These are phyloP conservation scores for Lycaon pictus DNA, from an alignment of 2,113 vertebrate genomes.

Conservation along the genomic window DNA sequence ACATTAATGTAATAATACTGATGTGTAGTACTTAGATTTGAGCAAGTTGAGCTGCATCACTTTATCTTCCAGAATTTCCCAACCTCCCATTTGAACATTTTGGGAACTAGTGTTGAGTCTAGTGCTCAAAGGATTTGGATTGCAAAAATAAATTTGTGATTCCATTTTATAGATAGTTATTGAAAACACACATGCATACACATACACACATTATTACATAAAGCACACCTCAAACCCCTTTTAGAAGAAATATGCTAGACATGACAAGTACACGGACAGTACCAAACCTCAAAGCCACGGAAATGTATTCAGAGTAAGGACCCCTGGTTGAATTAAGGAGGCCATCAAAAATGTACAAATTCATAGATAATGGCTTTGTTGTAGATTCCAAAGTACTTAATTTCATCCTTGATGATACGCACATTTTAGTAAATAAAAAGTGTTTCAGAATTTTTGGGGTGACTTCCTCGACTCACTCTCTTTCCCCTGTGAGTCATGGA, in stretches of 20 bases:
- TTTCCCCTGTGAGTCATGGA: no score
- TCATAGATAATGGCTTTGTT: neutral
- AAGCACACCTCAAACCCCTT: neutral
- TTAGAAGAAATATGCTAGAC: neutral
- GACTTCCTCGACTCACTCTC: no score
- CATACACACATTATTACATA: neutral
- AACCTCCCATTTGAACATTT: neutral
- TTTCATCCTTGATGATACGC: neutral
- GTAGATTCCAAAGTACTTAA: neutral
- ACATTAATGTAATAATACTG: neutral
- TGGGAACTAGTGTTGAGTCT: neutral
- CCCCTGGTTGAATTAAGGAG: neutral
- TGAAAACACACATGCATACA: neutral
- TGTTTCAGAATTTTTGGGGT: neutral
- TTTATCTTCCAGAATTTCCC: neutral
- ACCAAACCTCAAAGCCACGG: neutral
- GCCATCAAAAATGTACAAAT: neutral
- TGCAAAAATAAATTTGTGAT: neutral
- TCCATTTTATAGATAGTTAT: neutral
- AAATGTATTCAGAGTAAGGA: neutral
- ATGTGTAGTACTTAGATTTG: neutral
- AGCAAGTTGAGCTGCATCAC: neutral
- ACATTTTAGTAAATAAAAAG: constrained; percentile 27
- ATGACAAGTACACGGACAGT: neutral
- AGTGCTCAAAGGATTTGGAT: neutral